Base-by-base conservation (phyloP, 2,113 vertebrate genomes). In the Ceyx cyanopectus region DNA sequence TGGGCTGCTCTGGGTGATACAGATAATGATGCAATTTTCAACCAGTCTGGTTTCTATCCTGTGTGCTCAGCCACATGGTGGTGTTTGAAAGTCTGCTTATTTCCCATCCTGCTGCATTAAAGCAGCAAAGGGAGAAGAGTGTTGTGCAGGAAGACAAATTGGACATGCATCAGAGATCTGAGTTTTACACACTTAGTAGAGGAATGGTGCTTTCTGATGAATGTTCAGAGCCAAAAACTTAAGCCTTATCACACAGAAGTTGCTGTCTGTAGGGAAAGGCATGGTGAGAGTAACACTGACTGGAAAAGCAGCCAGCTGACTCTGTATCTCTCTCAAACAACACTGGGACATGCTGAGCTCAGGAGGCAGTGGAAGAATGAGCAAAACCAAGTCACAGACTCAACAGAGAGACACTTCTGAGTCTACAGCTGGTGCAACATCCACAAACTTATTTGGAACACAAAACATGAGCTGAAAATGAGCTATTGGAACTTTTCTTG, bases 231-330 rank as follows among this genome's bases (percentile, higher is more conserved):
- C 23, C 34, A 27, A 45, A 81, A 87, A 61, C 45, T 92, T 45
- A 2, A 2, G 22, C 68, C 43, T 83, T 80, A 95, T 79, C 91
- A 37, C 57, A 57, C 22, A 68, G 40, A 75, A 91, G 78, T 89
- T 87, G 81, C 66, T 75, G 73, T 78, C 66, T 72, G 66, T 41
- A 93, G 29, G 45, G 54, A 84, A 78, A 93, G 65, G 65, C 84
- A 51, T 3, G 26, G 40, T 32, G 61, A 70, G 40, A 84, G 24
- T 13, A 56, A 53, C 7, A 56, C 46, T 67, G 81, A n/a, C 32
- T 74, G 79, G 43, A 91, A 91, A 75, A 79, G 77, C 76, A 75
- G 89, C 43, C 91, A 86, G 91, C 74, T 87, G 86, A 87, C 69
- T 82, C 1, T 0, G 0, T 84, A 93, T 85, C 93, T 81, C 74